Percentiles rank a stretch among this genome's conserved stretches.
Evolutionary conservation across 2,888 invertebrate species (phyloP).

Genomic region (Scaptomyza tumidula): DNA sequence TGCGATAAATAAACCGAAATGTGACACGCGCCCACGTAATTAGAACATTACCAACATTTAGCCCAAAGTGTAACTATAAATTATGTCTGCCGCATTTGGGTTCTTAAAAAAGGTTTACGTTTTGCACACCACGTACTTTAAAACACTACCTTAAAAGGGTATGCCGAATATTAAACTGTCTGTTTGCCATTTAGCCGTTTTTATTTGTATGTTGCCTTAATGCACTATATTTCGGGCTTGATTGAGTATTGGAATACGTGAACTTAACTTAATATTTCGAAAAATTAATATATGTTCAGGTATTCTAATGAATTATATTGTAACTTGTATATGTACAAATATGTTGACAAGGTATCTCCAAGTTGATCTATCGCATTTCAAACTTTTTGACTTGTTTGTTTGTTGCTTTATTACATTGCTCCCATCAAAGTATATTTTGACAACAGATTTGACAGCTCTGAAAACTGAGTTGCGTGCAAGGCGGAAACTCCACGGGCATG

Average conservation of each 20-base stretch:
- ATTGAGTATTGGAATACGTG: too few relatives aligned
- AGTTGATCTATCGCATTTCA: too few relatives aligned
- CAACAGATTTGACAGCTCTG: conserved; percentile 62
- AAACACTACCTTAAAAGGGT: background rate
- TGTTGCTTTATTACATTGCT: conserved; percentile 16
- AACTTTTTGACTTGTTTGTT: background rate
- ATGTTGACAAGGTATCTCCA: conserved; percentile 7
- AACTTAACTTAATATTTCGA: too few relatives aligned
- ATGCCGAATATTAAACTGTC: too few relatives aligned
- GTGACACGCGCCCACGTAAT: conserved; percentile 80
- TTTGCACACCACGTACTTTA: conserved; percentile 6
- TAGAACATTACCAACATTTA: conserved; percentile 77
- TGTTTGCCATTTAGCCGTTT: too few relatives aligned
- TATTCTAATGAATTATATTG: too few relatives aligned
- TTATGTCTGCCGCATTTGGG: conserved; percentile 37
- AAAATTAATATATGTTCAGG: too few relatives aligned
- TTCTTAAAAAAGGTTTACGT: conserved; percentile 38
- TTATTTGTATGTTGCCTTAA: too few relatives aligned
- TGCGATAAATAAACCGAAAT: conserved; percentile 58
- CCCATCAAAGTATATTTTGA: conserved; percentile 28
- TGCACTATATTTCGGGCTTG: too few relatives aligned
- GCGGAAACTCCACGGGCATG: conserved; percentile 32
- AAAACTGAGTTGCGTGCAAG: conserved; percentile 49
- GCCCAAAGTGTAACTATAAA: conserved; percentile 51
- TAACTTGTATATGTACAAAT: too few relatives aligned